phyloP scores from a whole-genome alignment of 2,888 invertebrate species.

The Cyrtodaria siliqua region DNA sequence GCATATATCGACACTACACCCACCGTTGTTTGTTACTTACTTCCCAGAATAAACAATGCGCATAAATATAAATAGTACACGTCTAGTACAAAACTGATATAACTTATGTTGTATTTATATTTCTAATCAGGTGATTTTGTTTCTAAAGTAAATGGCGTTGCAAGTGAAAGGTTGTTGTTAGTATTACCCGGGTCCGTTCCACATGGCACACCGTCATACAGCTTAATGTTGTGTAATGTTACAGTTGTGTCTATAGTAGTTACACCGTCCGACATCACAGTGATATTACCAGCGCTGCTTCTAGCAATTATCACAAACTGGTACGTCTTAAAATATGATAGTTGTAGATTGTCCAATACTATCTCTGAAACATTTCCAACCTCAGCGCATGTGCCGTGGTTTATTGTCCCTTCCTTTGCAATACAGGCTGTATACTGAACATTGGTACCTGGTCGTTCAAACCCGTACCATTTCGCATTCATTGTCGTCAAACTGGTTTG shows the following conservation, averaged over 20 bases:
- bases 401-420: background rate
- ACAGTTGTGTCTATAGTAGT: constrained; percentile 37
- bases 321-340: constrained; percentile 47
- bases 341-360: background rate
- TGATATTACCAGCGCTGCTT: constrained; percentile 38
- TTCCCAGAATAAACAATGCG: too few species aligned
- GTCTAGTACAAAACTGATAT: too few species aligned
- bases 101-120: too few species aligned
- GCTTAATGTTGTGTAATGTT: constrained; percentile 16
- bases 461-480: constrained; percentile 19
- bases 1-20: too few species aligned
- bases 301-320: constrained; percentile 47
- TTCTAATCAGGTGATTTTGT: too few species aligned
- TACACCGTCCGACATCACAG: constrained; percentile 55
- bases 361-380: background rate
- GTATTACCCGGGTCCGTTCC: too few species aligned
- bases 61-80: too few species aligned
- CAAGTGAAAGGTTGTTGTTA: too few species aligned
- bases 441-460: background rate
- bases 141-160: too few species aligned
- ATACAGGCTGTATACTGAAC: constrained; percentile 9
- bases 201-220: constrained; percentile 33
- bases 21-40: too few species aligned
- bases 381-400: background rate
- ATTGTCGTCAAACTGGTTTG: background rate